phyloP scores from a whole-genome alignment of 1,140 invertebrate species.

The Atta texana region DNA sequence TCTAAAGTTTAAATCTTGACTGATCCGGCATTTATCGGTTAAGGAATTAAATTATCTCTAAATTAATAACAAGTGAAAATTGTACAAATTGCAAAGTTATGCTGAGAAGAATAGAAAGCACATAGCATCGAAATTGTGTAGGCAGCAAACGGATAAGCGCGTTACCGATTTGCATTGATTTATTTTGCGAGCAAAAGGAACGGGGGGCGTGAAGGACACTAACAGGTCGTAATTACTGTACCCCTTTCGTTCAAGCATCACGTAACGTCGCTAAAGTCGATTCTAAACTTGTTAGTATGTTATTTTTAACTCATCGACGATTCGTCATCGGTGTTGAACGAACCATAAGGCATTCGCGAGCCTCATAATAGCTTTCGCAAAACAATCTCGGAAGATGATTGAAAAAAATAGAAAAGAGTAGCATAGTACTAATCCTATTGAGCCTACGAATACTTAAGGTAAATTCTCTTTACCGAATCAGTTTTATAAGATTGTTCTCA shows the following conservation, averaged over 20 bases:
- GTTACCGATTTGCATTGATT: constrained; percentile 63
- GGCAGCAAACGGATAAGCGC: not conserved
- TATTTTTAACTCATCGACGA: constrained; percentile 67
- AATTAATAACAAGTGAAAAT: not conserved
- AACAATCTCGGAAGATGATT: constrained; percentile 34
- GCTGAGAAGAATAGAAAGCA: constrained; percentile 8
- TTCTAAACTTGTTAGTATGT: constrained; percentile 67
- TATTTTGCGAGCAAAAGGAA: constrained; percentile 39
- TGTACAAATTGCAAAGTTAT: constrained; percentile 14
- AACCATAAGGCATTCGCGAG: constrained; percentile 12
- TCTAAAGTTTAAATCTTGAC: not conserved
- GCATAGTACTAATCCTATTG: not conserved
- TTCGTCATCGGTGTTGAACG: constrained; percentile 61
- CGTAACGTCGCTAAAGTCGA: constrained; percentile 54
- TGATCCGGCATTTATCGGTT: not conserved
- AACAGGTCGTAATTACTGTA: constrained; percentile 61
- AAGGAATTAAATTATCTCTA: not conserved
- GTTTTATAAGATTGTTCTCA: not conserved
- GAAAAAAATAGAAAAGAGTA: not conserved
- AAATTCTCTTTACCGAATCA: not conserved
- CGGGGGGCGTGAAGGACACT: constrained; percentile 46
- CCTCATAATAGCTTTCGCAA: constrained; percentile 50
- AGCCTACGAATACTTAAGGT: not conserved
- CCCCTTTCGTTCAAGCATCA: constrained; percentile 57
- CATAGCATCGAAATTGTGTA: constrained; percentile 24